Evolutionary conservation across 2,797 vertebrate genomes (phyloP).

Genomic region (Peromyscus melanophrys): DNA sequence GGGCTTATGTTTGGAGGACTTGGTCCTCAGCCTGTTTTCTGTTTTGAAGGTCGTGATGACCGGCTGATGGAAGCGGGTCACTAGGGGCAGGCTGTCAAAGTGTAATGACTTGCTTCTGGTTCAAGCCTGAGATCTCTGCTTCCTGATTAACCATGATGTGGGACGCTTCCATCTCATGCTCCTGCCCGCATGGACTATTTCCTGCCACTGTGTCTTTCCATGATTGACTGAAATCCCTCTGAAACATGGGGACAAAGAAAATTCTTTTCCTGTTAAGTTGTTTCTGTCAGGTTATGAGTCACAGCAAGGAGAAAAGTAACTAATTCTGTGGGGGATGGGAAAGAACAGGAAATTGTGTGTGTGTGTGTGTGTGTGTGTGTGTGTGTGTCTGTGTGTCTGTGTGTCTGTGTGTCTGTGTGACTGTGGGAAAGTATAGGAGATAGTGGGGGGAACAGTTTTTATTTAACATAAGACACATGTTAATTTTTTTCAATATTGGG

Average conservation of each 20-base stretch:
- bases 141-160: background rate
- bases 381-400: background rate
- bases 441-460: slow-evolving; percentile 36
- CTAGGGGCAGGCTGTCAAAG: background rate
- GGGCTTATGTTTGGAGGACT: background rate
- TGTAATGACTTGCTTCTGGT: background rate
- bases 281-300: background rate
- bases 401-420: background rate
- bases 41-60: background rate
- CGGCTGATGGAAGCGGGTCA: background rate
- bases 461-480: background rate
- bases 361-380: background rate
- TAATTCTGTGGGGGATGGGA: background rate
- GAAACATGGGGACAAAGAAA: background rate
- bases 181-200: background rate
- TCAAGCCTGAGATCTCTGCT: background rate
- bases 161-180: background rate
- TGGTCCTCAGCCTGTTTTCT: background rate
- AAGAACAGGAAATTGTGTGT: background rate
- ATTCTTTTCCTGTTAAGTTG: background rate
- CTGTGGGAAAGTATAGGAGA: background rate
- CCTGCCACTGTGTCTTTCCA: background rate
- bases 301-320: background rate
- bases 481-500: slow-evolving; percentile 34
- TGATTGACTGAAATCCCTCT: background rate